A percentile compares a stretch with the other conserved stretches of the same genome.
These are phyloP conservation scores for Paramormyrops hopkinsi DNA, from an alignment of 2,797 vertebrate species.

Conservation along the genomic window DNA sequence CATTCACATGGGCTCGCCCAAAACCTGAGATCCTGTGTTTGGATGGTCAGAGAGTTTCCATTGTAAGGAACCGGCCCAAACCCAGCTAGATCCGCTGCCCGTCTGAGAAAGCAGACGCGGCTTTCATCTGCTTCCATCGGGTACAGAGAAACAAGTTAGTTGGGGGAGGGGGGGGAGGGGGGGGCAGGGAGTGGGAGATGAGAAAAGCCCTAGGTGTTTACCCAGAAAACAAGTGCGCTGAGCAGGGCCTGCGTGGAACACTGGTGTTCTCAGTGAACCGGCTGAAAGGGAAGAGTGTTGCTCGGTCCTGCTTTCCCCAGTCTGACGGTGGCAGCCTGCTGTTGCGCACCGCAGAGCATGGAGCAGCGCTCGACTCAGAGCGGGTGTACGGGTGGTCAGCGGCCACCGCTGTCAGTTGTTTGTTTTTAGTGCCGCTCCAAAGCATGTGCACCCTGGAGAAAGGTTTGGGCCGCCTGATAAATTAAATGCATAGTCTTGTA, in stretches of 20 bases:
- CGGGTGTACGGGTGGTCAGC: constrained; percentile 40
- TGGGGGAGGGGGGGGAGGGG: constrained; percentile 36
- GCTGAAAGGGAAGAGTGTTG: constrained; percentile 48
- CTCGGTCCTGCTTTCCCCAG: constrained; percentile 4
- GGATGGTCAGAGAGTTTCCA: constrained; percentile 26
- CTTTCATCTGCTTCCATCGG: constrained; percentile 28
- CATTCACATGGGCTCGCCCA: background rate
- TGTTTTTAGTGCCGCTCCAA: background rate
- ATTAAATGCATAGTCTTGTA: background rate
- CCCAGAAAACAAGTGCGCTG: constrained; percentile 41
- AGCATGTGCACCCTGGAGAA: background rate
- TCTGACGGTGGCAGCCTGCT: constrained; percentile 27
- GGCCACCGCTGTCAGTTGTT: background rate
- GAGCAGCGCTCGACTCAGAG: constrained; percentile 32
- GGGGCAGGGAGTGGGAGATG: constrained; percentile 38
- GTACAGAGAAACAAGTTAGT: constrained; percentile 18
- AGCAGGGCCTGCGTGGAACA: constrained; percentile 38
- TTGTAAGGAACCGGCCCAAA: constrained; percentile 20
- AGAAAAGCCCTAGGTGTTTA: constrained; percentile 50
- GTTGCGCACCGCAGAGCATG: constrained; percentile 35
- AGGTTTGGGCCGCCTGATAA: background rate
- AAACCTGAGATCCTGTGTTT: constrained; percentile 16
- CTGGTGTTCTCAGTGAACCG: constrained; percentile 41
- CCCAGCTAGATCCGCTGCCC: constrained; percentile 11
- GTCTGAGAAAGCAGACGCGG: constrained; percentile 22